Evolutionary conservation across 2,888 invertebrate species (phyloP), one percentile per base, ranked within the genome.

Genomic region (Gari tellinella): DNA sequence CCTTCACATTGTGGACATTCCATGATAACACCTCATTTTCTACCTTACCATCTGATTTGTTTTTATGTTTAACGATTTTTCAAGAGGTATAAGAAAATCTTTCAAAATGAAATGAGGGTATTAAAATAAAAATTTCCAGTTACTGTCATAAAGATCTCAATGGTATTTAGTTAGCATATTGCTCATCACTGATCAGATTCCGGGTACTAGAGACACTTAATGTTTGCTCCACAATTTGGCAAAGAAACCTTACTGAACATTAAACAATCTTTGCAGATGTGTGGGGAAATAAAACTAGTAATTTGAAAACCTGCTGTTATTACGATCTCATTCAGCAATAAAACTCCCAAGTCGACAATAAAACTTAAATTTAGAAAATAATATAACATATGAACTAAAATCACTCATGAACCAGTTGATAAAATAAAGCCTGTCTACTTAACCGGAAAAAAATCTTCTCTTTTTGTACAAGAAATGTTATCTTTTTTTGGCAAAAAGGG

Each of bases 341-440:
- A 73, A 73, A 73, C 73, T 68, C 73, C 73, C 67, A 73, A 73
- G 73, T 63, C 64, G 67, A 56, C 40, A 41, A 73, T 73, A 64
- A 73, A 73, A 64, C 67, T 68, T 68, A 67, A 73, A 73, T 72
- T 67, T 72, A 63, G 72, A 72, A 66, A 66, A 63, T 73, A 73
- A 73, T 68, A 73, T 73, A 68, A 73, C 67, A 73, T 73, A 64
- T 68, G 68, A 73, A 68, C 73, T 68, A 31, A 55, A 58, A 37
- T 62, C 45, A 56, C 68, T 49, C 14, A 48, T 21, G 46, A 61
- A 68, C 26, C 17, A 23, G 41, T 62, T 60, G 52, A 62, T 62
- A 68, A 68, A 62, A 46, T 51, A 43, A 31, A 31, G 31, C 31
- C 10, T 7, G 4, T 31, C 31, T 31, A 31, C 10, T 7, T 31